Base-by-base conservation (phyloP, 2,888 invertebrate species). In the Pyrgus malvae region DNA sequence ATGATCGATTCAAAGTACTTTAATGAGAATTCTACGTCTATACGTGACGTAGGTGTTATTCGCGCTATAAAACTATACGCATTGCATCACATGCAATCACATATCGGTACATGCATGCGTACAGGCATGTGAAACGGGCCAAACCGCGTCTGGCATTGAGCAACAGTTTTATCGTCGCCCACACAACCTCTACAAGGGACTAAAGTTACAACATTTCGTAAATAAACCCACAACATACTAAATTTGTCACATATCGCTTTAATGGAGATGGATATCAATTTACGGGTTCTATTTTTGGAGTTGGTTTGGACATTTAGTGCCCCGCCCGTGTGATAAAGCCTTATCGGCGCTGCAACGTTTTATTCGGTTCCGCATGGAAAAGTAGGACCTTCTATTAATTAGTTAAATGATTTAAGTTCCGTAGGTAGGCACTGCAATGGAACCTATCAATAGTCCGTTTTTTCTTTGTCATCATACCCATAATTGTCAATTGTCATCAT, bases 91-190 rank as follows among this genome's bases (percentile, higher is more conserved):
- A 17, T 8, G 29, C 37, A 51, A 50, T 51, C 51, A 51, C 37
- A 51, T 12, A 49, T 41, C 21, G 14, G 21, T 33, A 31, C 12
- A n/a, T 38, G 14, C 1, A 11, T 16, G 14, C 6, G 2, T 19
- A 21, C 45, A 33, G 55, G 63, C 67, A 69, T 71, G 72, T 70
- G 69, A 73, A 77, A 68, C 72, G 62, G 70, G 63, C 70, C 75
- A 71, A 59, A 61, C 64, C 58, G 67, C 73, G 70, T 74, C 71
- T 73, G 76, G 79, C 70, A 77, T 80, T 82, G 78, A 70, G 74
- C 68, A 77, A 77, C 69, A 72, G 66, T 68, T 75, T 76, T 78
- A 80, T 76, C 74, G 70, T 65, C 76, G 72, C 80, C 81, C 72
- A 82, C 83, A 71, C 67, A 50, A 56, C 38, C 38, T 44, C 74